Evolutionary conservation across 2,888 invertebrate genomes (phyloP), one percentile per base, ranked within the genome.

Genomic region (Graphium colonna): DNA sequence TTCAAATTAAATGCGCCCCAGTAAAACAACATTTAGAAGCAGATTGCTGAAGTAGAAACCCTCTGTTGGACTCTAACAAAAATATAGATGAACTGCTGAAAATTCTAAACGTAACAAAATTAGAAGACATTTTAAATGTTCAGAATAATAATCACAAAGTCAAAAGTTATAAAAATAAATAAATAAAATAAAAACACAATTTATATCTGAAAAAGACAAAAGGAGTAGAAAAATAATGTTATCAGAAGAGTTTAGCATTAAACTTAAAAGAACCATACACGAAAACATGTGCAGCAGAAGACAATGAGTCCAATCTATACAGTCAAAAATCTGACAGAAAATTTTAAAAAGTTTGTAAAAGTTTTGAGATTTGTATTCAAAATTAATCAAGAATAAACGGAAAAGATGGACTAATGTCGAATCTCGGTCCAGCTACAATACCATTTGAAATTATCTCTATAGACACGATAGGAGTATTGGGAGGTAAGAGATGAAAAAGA

Each of bases 31-130:
- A 59, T 46, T 10, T 52, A 4, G 59, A 59, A 57, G 61, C 62
- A n/a, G 63, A 65, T 52, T 56, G 60, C 21, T 28, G 62, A 16
- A 64, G 65, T 26, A 60, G 63, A 43, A 61, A 63, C 17, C 62
- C 63, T 9, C 62, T 64, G 1, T 54, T 62, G n/a, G 61, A 60
- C 28, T 7, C 55, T 38, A 5, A 53, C 51, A 56, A 59, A 57
- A 58, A 62, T 49, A 3, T 7, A 17, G 61, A 65, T n/a, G 59
- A 60, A 28, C 36, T 9, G 10, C 61, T 65, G 44, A 64, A 63
- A 60, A 39, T 59, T n/a, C 54, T 63, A 13, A 62, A 65, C 28
- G 38, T 63, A 4, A 61, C 64, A 43, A 57, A 53, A 42, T 12
- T 65, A 42, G 38, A 64, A 57, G 62, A 67, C 42, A 64, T 60